Evolutionary conservation across 2,888 invertebrate genomes (phyloP).

Genomic region (Hypolimnas misippus): DNA sequence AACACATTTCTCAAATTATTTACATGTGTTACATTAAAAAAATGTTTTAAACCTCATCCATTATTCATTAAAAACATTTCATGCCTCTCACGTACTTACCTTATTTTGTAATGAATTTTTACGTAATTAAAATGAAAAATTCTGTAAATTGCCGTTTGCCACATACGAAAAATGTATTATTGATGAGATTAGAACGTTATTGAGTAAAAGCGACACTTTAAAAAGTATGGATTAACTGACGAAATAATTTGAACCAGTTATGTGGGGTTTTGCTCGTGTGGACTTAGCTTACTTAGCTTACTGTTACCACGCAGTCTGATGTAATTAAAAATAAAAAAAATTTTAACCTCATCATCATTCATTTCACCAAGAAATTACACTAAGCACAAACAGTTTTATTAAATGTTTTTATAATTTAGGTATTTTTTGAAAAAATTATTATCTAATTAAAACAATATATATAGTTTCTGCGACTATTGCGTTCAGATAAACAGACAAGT

Average conservation of each 20-base stretch:
- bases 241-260: slow-evolving; percentile 2
- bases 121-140: slow-evolving; percentile 21
- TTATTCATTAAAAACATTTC: slow-evolving; percentile 26
- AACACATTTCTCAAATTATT: slow-evolving; percentile 11
- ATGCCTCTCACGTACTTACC: background rate
- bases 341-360: no score
- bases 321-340: no score
- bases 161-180: slow-evolving; percentile 15
- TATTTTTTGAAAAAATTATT: no score
- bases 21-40: slow-evolving; percentile 15
- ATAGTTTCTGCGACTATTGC: no score
- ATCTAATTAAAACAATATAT: no score
- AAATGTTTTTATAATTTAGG: no score
- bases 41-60: slow-evolving; percentile 16
- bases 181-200: background rate
- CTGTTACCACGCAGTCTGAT: no score
- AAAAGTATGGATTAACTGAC: background rate
- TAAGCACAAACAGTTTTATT: no score
- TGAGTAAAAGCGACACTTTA: background rate
- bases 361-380: no score
- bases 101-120: slow-evolving; percentile 16
- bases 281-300: no score
- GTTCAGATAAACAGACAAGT: no score
- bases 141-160: background rate
- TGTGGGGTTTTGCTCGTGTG: background rate